Evolutionary conservation across 2,797 vertebrate genomes (phyloP), one percentile per base, ranked within the genome.

Genomic region (Cygnus olor): DNA sequence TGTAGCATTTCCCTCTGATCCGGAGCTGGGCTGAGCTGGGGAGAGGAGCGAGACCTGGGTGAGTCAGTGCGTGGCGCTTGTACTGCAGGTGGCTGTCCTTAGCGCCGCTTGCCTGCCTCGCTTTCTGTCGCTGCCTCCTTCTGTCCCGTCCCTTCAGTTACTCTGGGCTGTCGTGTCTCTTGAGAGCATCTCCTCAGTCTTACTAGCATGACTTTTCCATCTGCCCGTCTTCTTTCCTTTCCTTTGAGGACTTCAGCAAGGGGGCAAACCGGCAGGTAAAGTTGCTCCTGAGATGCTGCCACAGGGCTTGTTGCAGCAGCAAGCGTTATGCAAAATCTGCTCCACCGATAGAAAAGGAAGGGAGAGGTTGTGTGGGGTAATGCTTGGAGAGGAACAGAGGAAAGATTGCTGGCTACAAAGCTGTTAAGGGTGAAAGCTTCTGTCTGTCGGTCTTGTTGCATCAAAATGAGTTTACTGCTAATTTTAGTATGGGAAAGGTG

Each of bases 41-140:
- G 72, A 72, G 80, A 51, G 85, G 80, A 94, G 12, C 73, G 87
- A 66, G 11, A 36, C 8, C 34, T 7, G 53, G 66, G 92, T 97
- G 95, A 92, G 95, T 97, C 94, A 92, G 14, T 24, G 89, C 65
- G 4, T 68, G 64, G 13, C 40, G 74, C 60, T 76, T 84, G 82
- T 71, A 20, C 61, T 80, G 88, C 90, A 94, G 86, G 90, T 94
- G 88, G 34, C 88, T 88, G 20, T 2, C 58, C 9, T 27, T 54
- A 16, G 38, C 28, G 83, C 58, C 72, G 57, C 74, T 81, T 80
- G 73, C 57, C 49, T 51, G 40, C 64, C 69, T 65, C 73, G 30
- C 38, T 87, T 74, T 38, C 66, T 85, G 22, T 44, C 27, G 1
- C 11, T 10, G 22, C 44, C 28, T 49, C n/a, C 68, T 92, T 49